Base-by-base conservation (phyloP, 53 echinoderm and acorn worm species). In the Patiria pectinifera region DNA sequence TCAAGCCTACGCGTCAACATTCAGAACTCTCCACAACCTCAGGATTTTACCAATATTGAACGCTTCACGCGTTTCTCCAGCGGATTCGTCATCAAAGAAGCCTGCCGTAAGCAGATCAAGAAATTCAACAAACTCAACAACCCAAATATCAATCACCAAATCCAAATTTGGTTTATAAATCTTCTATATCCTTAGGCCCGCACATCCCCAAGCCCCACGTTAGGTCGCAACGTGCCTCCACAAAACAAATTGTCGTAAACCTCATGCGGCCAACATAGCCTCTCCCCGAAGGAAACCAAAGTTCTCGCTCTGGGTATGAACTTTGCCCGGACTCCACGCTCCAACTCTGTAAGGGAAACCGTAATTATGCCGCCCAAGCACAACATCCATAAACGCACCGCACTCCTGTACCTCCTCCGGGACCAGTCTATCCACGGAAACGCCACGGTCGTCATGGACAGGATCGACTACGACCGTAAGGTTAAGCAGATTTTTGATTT, bases 371-470 rank as follows among this genome's bases (percentile, higher is more conserved):
- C 26, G 85, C 78, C 61, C 75, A 75, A 59, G 83, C 74, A 23
- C 78, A 46, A 13, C 47, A 88, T 18, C n/a, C n/a, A n/a, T n/a
- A n/a, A n/a, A n/a, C n/a, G n/a, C n/a, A n/a, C n/a, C n/a, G n/a
- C n/a, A n/a, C n/a, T n/a, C n/a, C n/a, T n/a, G n/a, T n/a, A n/a
- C 66, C 82, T 93, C 26, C 63, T 45, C 11, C 26, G 77, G 43
- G 93, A 93, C 62, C 71, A 87, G 24, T 87, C 81, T 74, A 88
- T 93, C 26, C 86, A 87, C 82, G 88, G 88, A 15, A 88, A 91
- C 72, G 93, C 93, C 47, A 82, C 88, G 59, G 93, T 93, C 45
- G 80, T 88, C 76, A 93, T 87, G 88, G 82, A 93, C 74, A 93
- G 47, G n/a, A 22, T 16, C 1, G 88, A 88, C 74, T 93, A 82